Evolutionary conservation across 2,888 invertebrate genomes (phyloP), one percentile per base, ranked within the genome.

Genomic region (Lasiommata megera): DNA sequence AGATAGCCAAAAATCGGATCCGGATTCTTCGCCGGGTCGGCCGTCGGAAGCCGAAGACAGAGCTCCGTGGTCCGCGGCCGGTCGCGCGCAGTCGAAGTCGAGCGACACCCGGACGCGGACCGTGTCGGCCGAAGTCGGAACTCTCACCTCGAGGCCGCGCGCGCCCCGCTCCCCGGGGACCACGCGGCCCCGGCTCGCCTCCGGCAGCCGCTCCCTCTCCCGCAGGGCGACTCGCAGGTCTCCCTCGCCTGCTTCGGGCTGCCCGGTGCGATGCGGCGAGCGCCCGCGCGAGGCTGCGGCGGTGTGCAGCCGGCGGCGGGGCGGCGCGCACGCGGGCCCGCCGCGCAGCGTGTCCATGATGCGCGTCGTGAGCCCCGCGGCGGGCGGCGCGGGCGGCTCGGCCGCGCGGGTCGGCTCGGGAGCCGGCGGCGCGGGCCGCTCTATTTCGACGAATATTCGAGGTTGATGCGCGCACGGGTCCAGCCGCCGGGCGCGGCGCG

Each of bases 381-480:
- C 11, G 31, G 31, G 7, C 5, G 44, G 46, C 9, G 46, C 16
- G 46, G 14, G 16, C 29, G 6, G 78, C 3, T 53, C 75, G 72
- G 71, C 77, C 78, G 62, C 72, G 71, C 61, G 58, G 43, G 14
- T 67, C n/a, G 12, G 5, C 6, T 3, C 17, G 11, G 17, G 5
- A 1, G 11, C 5, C 6, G 41, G 23, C 5, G 11, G 11, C n/a
- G 41, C 0, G 3, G 41, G 0, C 11, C 41, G 41, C 3, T 23
- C 41, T 5, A 41, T 11, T 17, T 41, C 41, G 41, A 41, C 18
- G 1, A 41, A 41, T 11, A 41, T 41, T 17, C 18, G 18, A 1
- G 41, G 18, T 5, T 18, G 41, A n/a, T 41, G 41, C n/a, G 73
- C 74, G 67, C 82, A 83, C 11, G 79, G 78, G 61, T 81, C 77